These are phyloP conservation scores for Hyphantria cunea DNA, from an alignment of 1,140 invertebrate species.

Conservation along the genomic window DNA sequence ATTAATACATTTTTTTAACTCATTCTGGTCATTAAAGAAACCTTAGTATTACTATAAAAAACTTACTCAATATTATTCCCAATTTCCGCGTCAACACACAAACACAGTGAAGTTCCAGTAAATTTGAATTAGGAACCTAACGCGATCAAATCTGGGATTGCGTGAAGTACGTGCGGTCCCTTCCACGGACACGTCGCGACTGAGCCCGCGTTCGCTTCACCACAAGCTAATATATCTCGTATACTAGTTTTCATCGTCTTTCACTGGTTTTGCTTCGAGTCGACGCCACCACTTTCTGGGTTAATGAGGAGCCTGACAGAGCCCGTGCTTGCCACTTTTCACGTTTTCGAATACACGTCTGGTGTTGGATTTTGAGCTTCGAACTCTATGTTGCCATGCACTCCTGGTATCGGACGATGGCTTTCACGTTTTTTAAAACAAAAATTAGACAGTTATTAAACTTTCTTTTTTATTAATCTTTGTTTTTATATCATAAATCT, in stretches of 20 bases:
- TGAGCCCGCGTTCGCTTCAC: slow-evolving; percentile 47
- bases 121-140: slow-evolving; percentile 28
- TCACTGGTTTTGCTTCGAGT: slow-evolving; percentile 59
- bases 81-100: slow-evolving; percentile 35
- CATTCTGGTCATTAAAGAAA: too few species aligned
- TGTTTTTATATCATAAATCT: too few species aligned
- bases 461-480: neutral
- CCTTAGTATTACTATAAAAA: too few species aligned
- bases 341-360: slow-evolving; percentile 65
- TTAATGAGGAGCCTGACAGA: slow-evolving; percentile 71
- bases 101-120: slow-evolving; percentile 29
- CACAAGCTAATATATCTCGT: slow-evolving; percentile 70
- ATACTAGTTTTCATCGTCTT: slow-evolving; percentile 75
- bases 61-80: slow-evolving; percentile 49
- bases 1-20: too few species aligned
- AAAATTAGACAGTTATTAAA: neutral
- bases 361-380: slow-evolving; percentile 27
- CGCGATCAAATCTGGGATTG: slow-evolving; percentile 12
- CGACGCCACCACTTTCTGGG: slow-evolving; percentile 68
- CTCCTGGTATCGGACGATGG: slow-evolving; percentile 44
- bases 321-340: slow-evolving; percentile 61
- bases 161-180: slow-evolving; percentile 44
- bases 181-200: slow-evolving; percentile 48
- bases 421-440: slow-evolving; percentile 21
- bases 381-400: slow-evolving; percentile 51